Evolutionary conservation across 2,113 vertebrate genomes (phyloP), one percentile per base, ranked within the genome.

Genomic region (Entomyzon cyanotis): DNA sequence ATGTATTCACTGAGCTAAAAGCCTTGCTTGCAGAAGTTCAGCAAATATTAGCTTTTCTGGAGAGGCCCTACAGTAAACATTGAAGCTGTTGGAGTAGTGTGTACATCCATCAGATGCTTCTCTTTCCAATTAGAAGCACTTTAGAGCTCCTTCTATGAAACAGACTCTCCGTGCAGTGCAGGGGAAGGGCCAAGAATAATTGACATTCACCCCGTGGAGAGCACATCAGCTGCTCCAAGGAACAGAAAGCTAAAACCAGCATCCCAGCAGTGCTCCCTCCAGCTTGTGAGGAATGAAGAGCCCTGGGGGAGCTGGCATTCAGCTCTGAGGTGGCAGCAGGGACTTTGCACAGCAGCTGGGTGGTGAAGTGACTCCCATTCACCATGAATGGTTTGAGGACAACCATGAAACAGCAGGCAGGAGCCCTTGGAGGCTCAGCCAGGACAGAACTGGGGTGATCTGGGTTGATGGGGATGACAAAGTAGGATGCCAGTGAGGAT

Each of bases 1-100:
- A 97, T 90, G 79, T 59, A 81, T 87, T 64, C 35, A 55, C 84
- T 92, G 69, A 70, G 73, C 50, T 95, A 39, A 94, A 87, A 96
- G 79, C 35, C 30, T 59, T 76, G 91, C 87, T 84, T 76, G 80
- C 63, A 87, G 69, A 96, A 96, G 94, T 96, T 97, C 92, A 87
- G 31, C 75, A 93, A 97, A 97, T 96, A 93, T 96, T 96, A 96
- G 62, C 39, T 91, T 92, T 92, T 74, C 24, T 90, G 79, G 78
- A 96, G 58, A 93, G 53, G 30, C 37, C 5, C 12, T 85, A 50
- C 75, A 69, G 64, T 90, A 95, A 95, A 91, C 87, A 95, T 49
- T 35, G 11, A 12, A 96, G 93, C 47, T 59, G 76, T 31, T 84
- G 58, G 67, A 91, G 25, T 21, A 52, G 22, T 15, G 9, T 59